Evolutionary conservation across 2,888 invertebrate species (phyloP), one percentile per base, ranked within the genome.

Genomic region (Eristalis tenax): DNA sequence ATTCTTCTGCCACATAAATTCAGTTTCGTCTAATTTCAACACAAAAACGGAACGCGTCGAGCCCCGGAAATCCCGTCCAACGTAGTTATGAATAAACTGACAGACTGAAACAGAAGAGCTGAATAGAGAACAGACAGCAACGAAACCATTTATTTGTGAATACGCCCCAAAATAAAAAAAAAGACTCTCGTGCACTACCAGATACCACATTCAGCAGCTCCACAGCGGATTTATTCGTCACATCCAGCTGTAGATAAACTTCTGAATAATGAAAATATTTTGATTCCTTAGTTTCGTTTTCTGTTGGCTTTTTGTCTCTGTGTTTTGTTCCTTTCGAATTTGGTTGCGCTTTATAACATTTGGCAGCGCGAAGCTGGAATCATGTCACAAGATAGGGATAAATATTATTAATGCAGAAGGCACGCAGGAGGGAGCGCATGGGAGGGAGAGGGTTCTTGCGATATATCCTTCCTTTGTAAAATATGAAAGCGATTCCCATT

Each of bases 241-340:
- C 50, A 61, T 63, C 65, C 77, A 69, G 32, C 43, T 35, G 63
- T 50, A 77, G 77, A 77, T 77, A 77, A 69, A 77, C 61, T 77
- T 69, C 69, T 77, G 69, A 69, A 63, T 63, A 69, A 77, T 77
- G 77, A 77, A 77, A 77, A 77, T 35, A 69, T 77, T 69, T 77
- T 77, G 77, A 69, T 77, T 77, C 77, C 69, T 68, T 50, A 18
- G 50, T 50, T 69, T 59, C 40, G 43, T 57, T 59, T 73, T 40
- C 18, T 18, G 50, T 18, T 18, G n/a, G 50, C 18, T 18, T 50
- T 18, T 50, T 50, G n/a, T 18, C 8, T 8, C 50, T n/a, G n/a
- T n/a, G n/a, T n/a, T n/a, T 18, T 4, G 18, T 50, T 50, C 8
- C 18, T 50, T 6, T 43, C 5, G 6, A 18, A 8, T 18, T 50